Conservation (phyloP, 2,888 invertebrate species). For the Bembecia ichneumoniformis region DNA sequence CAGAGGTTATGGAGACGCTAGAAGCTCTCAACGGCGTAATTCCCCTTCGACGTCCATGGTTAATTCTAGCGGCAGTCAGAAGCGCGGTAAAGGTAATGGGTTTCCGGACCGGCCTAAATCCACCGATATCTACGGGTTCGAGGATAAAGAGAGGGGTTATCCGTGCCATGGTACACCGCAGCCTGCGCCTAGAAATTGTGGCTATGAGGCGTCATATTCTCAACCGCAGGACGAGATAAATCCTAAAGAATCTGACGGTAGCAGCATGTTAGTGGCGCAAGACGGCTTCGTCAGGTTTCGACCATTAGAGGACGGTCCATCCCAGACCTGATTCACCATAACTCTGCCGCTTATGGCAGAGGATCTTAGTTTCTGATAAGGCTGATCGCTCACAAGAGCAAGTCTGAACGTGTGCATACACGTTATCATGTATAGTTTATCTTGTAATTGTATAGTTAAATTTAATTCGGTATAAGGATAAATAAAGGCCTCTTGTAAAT, state of each 20-base stretch:
- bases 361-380: conserved; percentile 48
- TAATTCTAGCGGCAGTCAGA: conserved; percentile 64
- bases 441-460: conserved; percentile 57
- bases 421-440: conserved; percentile 25
- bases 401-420: conserved; percentile 2
- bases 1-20: conserved; percentile 58
- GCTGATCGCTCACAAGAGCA: conserved; percentile 3
- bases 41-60: conserved; percentile 60
- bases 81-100: conserved; percentile 58
- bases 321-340: conserved; percentile 64
- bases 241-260: conserved; percentile 62
- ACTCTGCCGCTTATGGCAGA: conserved; percentile 53
- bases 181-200: conserved; percentile 62
- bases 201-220: conserved; percentile 68
- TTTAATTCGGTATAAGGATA: conserved; percentile 34
- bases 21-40: conserved; percentile 57
- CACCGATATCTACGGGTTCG: conserved; percentile 73
- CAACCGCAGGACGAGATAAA: conserved; percentile 69
- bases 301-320: conserved; percentile 73
- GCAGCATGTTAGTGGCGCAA: conserved; percentile 90
- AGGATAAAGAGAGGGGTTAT: conserved; percentile 55
- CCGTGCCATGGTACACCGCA: conserved; percentile 62
- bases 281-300: conserved; percentile 91
- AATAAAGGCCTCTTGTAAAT: conserved; percentile 59
- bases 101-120: conserved; percentile 78